phyloP scores from a whole-genome alignment of 2,888 invertebrate species.

The Platycheirus albimanus region DNA sequence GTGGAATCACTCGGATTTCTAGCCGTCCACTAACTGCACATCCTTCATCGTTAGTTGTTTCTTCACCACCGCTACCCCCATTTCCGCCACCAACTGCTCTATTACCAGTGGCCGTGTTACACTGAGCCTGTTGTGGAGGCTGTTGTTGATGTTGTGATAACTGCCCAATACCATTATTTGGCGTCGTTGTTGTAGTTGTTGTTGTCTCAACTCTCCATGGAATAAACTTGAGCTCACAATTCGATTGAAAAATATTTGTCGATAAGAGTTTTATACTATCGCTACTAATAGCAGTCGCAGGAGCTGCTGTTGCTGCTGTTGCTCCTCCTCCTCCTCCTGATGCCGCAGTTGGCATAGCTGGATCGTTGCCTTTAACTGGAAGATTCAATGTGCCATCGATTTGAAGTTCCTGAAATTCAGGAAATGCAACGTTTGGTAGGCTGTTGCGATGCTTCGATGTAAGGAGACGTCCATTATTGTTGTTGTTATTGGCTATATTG shows the following conservation, averaged over 20 bases:
- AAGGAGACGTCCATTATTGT: constrained; percentile 75
- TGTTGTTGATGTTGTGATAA: constrained; percentile 43
- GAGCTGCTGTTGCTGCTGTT: neutral
- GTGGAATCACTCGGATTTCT: constrained; percentile 90
- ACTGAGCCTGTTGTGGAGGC: constrained; percentile 29
- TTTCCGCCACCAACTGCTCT: neutral
- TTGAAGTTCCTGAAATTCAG: constrained; percentile 76
- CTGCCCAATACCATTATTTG: constrained; percentile 37
- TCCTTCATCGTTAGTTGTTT: constrained; percentile 80
- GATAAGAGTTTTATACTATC: constrained; percentile 54
- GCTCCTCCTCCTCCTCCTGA: neutral
- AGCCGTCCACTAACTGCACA: constrained; percentile 90
- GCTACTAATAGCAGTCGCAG: constrained; percentile 18
- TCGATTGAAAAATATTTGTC: constrained; percentile 64
- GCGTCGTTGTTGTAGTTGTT: constrained; percentile 59
- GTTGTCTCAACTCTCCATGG: constrained; percentile 74
- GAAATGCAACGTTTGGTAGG: constrained; percentile 80
- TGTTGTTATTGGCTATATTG: constrained; percentile 28
- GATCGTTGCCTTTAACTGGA: constrained; percentile 67
- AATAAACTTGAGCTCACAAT: constrained; percentile 74
- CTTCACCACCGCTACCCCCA: constrained; percentile 40
- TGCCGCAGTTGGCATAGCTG: constrained; percentile 20
- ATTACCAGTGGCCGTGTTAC: neutral
- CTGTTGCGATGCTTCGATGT: constrained; percentile 79
- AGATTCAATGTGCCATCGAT: constrained; percentile 59